A percentile compares a stretch with the other conserved stretches of the same genome.
phyloP scores from a whole-genome alignment of 1,140 invertebrate species.

The Pachypeltis micranthus region DNA sequence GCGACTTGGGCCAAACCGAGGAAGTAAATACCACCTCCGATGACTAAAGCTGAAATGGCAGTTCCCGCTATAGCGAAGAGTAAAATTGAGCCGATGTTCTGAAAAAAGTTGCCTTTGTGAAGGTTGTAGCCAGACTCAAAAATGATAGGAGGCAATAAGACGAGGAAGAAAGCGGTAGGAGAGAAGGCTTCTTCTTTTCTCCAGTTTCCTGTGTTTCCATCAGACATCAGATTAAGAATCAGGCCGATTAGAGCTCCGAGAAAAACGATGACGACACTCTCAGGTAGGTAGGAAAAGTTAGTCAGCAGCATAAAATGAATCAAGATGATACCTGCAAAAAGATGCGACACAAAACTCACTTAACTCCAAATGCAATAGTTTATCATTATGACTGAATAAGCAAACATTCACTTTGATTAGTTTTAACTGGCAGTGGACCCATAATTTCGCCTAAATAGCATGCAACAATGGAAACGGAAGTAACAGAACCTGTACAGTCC shows the following conservation, averaged over 20 bases:
- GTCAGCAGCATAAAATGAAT: conserved; percentile 91
- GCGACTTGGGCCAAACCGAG: conserved; percentile 79
- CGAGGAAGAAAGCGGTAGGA: conserved; percentile 92
- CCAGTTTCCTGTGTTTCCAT: conserved; percentile 85
- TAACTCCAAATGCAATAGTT: no score
- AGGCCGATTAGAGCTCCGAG: conserved; percentile 85
- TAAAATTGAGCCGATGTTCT: conserved; percentile 89
- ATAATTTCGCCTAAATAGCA: no score
- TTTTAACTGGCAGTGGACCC: no score
- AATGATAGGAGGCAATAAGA: conserved; percentile 94
- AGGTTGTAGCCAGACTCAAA: conserved; percentile 98
- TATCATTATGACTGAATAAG: no score
- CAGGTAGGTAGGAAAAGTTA: conserved; percentile 91
- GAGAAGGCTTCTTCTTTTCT: conserved; percentile 93
- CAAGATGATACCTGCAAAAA: conserved; percentile 82
- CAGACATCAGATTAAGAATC: conserved; percentile 79
- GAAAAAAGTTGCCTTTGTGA: conserved; percentile 97
- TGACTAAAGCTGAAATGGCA: conserved; percentile 84
- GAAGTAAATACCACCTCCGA: conserved; percentile 89
- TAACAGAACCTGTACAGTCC: no score
- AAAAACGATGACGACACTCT: conserved; percentile 94
- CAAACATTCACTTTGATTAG: no score
- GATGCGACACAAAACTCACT: no score
- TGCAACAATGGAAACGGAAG: no score
- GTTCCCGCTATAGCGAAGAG: conserved; percentile 96